These are phyloP conservation scores for Escarpia spicata DNA, from an alignment of 2,888 invertebrate species.

Conservation along the genomic window DNA sequence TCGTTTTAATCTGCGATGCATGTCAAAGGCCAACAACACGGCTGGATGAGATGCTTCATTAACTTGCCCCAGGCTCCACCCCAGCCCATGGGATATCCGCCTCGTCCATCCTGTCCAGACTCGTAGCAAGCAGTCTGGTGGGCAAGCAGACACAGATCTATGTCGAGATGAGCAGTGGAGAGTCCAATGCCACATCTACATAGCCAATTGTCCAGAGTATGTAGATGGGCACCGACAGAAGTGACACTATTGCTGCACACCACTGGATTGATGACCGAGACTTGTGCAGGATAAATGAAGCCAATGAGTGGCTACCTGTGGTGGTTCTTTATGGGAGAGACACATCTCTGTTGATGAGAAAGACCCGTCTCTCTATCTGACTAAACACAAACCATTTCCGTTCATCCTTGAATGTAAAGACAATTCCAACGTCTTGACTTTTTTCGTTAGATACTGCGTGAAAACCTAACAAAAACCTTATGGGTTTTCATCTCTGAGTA, in stretches of 20 bases:
- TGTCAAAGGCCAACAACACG: not conserved
- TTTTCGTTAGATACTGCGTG: too few relatives aligned
- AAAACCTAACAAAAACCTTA: too few relatives aligned
- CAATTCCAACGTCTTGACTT: too few relatives aligned
- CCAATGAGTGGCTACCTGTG: not conserved
- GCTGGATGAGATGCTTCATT: slow-evolving; percentile 1
- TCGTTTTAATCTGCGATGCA: not conserved
- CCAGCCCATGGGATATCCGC: not conserved
- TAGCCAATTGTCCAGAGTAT: not conserved
- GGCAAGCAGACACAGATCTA: not conserved
- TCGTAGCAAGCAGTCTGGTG: not conserved
- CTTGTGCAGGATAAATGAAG: not conserved
- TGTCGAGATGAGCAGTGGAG: not conserved
- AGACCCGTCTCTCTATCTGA: too few relatives aligned
- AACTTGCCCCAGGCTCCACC: not conserved
- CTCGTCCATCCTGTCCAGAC: not conserved
- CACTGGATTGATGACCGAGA: not conserved
- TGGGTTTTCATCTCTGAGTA: too few relatives aligned
- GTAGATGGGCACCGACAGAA: not conserved
- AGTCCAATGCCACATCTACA: not conserved
- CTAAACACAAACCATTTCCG: too few relatives aligned
- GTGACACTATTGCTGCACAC: not conserved
- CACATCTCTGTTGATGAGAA: not conserved
- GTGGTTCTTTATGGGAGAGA: not conserved
- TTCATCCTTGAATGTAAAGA: too few relatives aligned